Conservation (phyloP, 2,888 invertebrate species). For the Mimachlamys varia region DNA sequence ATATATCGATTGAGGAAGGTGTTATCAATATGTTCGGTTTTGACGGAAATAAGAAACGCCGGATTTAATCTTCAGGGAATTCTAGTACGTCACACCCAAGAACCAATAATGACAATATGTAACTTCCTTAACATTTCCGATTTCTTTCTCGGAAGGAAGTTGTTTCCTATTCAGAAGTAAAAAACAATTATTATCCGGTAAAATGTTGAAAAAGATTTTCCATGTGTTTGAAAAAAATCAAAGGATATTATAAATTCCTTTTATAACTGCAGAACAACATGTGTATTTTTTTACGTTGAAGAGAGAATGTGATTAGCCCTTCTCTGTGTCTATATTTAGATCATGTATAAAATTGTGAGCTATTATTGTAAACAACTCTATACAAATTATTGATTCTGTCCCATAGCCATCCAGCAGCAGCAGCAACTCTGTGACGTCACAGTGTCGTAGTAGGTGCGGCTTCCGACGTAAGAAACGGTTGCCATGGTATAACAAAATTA, state of each 20-base stretch:
- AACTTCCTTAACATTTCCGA: neutral
- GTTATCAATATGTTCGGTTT: neutral
- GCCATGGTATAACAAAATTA: conserved; percentile 11
- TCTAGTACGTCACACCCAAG: neutral
- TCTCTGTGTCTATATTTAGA: neutral
- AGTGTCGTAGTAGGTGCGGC: conserved; percentile 34
- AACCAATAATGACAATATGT: neutral
- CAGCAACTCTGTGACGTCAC: conserved; percentile 25
- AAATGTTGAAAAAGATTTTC: neutral
- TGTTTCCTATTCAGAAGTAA: neutral
- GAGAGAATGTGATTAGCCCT: neutral
- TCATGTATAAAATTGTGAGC: neutral
- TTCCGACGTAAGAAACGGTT: conserved; percentile 28
- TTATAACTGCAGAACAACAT: neutral
- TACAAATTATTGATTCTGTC: conserved; percentile 10
- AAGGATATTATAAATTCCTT: conserved; percentile 1
- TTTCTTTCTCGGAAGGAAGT: neutral
- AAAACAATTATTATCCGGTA: neutral
- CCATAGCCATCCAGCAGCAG: conserved; percentile 7
- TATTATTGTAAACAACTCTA: conserved; percentile 19
- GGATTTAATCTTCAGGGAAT: neutral
- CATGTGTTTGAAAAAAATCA: neutral
- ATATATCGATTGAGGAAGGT: neutral
- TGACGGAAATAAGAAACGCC: neutral
- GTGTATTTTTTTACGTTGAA: neutral